phyloP scores from a whole-genome alignment of 1,140 invertebrate genomes.

The Sinella curviseta region DNA sequence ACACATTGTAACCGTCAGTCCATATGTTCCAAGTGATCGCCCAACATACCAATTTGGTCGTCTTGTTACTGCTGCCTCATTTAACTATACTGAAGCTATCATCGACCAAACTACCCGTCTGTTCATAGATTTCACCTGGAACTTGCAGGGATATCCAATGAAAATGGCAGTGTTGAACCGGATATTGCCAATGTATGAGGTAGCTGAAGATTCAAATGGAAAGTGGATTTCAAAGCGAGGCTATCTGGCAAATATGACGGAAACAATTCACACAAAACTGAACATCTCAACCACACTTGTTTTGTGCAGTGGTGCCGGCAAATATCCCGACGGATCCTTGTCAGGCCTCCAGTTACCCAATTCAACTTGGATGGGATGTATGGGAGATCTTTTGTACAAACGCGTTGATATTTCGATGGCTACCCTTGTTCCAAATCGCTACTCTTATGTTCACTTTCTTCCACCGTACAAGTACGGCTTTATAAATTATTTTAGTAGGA shows the following conservation, averaged over 20 bases:
- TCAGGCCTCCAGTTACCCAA: background rate
- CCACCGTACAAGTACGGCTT: slow-evolving; percentile 2
- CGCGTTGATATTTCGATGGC: background rate
- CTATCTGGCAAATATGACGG: background rate
- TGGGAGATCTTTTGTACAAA: background rate
- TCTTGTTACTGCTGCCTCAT: background rate
- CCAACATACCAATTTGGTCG: background rate
- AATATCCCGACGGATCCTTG: background rate
- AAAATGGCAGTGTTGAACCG: background rate
- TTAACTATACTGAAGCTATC: background rate
- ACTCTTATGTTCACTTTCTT: background rate
- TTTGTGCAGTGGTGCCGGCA: background rate
- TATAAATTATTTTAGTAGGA: background rate
- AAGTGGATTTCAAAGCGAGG: background rate
- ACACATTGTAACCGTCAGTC: background rate
- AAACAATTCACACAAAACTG: background rate
- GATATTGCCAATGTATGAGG: background rate
- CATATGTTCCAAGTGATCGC: background rate
- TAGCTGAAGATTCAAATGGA: too few species aligned
- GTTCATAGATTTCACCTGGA: slow-evolving; percentile 3
- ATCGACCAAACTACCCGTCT: too few species aligned
- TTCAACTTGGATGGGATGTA: background rate
- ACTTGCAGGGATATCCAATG: background rate
- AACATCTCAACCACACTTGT: background rate
- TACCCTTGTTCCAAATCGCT: background rate